Base-by-base conservation (phyloP, 2,888 invertebrate species). In the Apamea crenata region DNA sequence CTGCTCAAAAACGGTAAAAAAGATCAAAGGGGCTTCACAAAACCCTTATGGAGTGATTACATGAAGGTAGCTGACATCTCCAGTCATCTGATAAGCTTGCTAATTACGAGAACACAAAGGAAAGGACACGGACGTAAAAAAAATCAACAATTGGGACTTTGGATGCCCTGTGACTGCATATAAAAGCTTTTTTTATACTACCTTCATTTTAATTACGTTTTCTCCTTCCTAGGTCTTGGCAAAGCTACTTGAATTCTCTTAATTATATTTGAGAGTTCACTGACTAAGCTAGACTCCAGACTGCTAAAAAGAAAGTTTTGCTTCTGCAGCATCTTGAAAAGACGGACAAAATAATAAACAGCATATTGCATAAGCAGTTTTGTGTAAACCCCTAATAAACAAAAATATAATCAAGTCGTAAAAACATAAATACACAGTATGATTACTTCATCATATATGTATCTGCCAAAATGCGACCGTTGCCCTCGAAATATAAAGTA, bases 391-490 rank as follows among this genome's bases (percentile, higher is more conserved):
- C 16, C 18, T 65, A 50, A 61, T 59, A 59, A 61, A 53, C 56
- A 79, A 78, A 67, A 25, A 53, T 12, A 70, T 65, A 53, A 81
- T 44, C 12, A 71, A 81, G 50, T 69, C 36, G 72, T 87, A 71
- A 78, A 85, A 79, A 74, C 76, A 84, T 75, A 78, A 83, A 68
- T 47, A 77, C 36, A 47, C 56, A 78, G 44, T n/a, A 65, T 70
- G 66, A 87, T 85, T 66, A 80, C 74, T 77, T 67, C 82, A 86
- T 82, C 72, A 89, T 21, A 84, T 74, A 89, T 21, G 80, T 74
- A 82, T 81, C 76, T 90, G 90, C 91, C 90, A 91, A 89, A 87
- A 80, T 44, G 78, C 78, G 88, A 89, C 81, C 91, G 81, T 85
- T 87, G 92, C 86, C 90, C 91, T 75, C 85, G 73, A 80, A 81